Percentiles rank a stretch among this genome's conserved stretches.
These are phyloP conservation scores for Thaumatotibia leucotreta DNA, from an alignment of 1,140 invertebrate species.

Conservation along the genomic window DNA sequence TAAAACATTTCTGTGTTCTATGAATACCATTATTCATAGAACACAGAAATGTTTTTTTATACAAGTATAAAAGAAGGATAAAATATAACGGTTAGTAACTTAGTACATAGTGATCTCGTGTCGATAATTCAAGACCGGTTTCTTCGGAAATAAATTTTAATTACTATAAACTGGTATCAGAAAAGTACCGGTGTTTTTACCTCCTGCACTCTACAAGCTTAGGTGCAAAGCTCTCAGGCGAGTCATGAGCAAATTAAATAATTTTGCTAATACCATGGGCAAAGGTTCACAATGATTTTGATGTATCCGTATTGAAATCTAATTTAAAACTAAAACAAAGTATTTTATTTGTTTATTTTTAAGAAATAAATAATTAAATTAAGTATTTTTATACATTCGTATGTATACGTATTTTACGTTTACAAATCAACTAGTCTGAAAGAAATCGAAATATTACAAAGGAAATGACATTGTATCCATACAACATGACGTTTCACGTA, in stretches of 20 bases:
- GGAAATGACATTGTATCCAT: not conserved
- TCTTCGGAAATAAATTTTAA: not conserved
- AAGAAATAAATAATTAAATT: no score
- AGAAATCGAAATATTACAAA: no score
- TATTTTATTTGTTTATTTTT: no score
- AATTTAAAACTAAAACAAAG: no score
- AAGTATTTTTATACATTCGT: no score
- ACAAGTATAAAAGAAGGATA: not conserved
- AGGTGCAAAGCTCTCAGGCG: not conserved
- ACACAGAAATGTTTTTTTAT: not conserved
- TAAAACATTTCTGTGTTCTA: not conserved
- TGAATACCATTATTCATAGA: not conserved
- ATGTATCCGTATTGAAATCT: not conserved
- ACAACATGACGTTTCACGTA: not conserved
- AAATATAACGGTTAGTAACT: not conserved
- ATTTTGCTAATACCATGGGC: no score
- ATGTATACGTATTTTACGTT: no score
- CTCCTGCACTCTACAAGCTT: no score
- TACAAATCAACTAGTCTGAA: no score
- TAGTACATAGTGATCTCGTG: not conserved
- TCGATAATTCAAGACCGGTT: not conserved
- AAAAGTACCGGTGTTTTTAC: not conserved
- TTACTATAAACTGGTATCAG: not conserved
- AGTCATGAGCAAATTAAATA: no score
- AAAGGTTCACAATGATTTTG: no score